Base-by-base conservation (phyloP, 2,797 vertebrate species). In the Melanotaenia nigrans region DNA sequence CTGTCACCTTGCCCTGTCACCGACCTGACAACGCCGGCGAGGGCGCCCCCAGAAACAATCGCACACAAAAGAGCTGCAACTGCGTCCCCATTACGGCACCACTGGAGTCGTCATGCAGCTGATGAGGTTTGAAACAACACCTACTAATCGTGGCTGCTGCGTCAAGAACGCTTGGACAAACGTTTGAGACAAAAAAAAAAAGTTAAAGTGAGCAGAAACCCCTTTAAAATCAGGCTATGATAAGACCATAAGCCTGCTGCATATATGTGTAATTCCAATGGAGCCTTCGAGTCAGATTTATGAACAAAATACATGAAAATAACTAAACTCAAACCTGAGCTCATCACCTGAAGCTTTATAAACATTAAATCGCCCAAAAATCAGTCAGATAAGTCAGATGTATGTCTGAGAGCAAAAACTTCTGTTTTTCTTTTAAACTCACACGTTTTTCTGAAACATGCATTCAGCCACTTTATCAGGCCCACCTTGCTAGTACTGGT, bases 91-190 rank as follows among this genome's bases (percentile, higher is more conserved):
- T 84, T 74, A 79, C 0, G 56, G 65, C 40, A 0, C 76, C 6
- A 66, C 64, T 11, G 61, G 77, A 86, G 89, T 89, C 69, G 51
- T 51, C 0, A 74, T 69, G 75, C 77, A 62, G 77, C 83, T 85
- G 88, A 91, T 90, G 87, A 84, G 88, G 78, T 89, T 82, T 71
- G 65, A 53, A 58, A 78, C 60, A 45, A 53, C 75, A 62, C 75
- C 71, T 68, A 69, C 66, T 9, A 61, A 45, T 30, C 28, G 45
- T 14, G 40, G 45, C 72, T 20, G 51, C 1, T 0, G 63, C 33
- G 84, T 75, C 83, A 63, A 59, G 78, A 62, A 84, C 74, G 73
- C 56, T 18, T 57, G 59, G 33, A 66, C 40, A 33, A 71, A 75
- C 68, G 62, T 47, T 0, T 55, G 40, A 0, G 36, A 56, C 9